Percentiles rank a stretch among this genome's conserved stretches.
These are phyloP conservation scores for Stenodema calcarata DNA, from an alignment of 2,888 invertebrate genomes.

Conservation along the genomic window DNA sequence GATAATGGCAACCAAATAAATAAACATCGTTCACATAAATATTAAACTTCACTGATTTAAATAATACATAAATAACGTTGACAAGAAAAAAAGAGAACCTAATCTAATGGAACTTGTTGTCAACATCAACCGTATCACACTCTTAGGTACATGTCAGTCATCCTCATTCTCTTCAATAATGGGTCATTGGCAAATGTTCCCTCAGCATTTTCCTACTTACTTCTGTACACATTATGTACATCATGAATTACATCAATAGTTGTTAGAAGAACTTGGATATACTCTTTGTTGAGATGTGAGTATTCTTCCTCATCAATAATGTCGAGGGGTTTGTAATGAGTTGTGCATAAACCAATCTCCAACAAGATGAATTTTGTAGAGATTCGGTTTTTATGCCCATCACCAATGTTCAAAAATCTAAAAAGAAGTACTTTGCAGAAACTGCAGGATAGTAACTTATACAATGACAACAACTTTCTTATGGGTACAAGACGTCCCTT, in stretches of 20 bases:
- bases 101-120: conserved; percentile 11
- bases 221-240: not conserved
- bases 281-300: not conserved
- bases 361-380: too few species aligned
- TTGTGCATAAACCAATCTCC: too few species aligned
- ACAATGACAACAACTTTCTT: not conserved
- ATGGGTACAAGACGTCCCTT: not conserved
- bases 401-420: too few species aligned
- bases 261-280: not conserved
- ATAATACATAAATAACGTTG: conserved; percentile 17
- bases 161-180: not conserved
- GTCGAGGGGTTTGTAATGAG: too few species aligned
- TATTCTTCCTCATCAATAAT: not conserved
- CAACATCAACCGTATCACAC: not conserved
- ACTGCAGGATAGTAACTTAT: not conserved
- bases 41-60: not conserved
- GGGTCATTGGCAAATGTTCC: not conserved
- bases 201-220: not conserved
- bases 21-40: not conserved
- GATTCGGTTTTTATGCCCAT: too few species aligned
- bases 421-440: too few species aligned
- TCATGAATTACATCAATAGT: not conserved
- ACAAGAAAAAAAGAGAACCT: conserved; percentile 13
- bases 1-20: not conserved
- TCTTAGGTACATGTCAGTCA: not conserved